Evolutionary conservation across 2,797 vertebrate genomes (phyloP).

Genomic region (Myotis findleyi): DNA sequence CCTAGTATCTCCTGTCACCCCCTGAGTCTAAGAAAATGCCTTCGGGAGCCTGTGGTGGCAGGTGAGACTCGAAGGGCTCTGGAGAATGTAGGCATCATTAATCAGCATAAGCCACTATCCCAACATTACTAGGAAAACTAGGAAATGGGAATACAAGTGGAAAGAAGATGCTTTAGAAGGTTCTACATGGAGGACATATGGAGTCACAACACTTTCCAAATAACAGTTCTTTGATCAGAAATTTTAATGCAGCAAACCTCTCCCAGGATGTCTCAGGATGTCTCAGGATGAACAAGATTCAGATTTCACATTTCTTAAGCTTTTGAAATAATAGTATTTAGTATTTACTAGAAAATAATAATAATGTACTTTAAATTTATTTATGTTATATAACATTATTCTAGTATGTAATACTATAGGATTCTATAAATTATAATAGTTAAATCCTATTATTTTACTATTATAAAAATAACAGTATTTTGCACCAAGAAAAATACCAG

Average conservation of each 20-base stretch:
- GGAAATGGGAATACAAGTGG: background rate
- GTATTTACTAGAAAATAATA: conserved; percentile 66
- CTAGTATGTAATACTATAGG: conserved; percentile 31
- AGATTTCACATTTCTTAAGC: conserved; percentile 32
- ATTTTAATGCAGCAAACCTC: background rate
- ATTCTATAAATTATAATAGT: conserved; percentile 67
- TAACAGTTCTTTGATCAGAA: background rate
- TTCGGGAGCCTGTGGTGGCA: background rate
- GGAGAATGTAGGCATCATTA: background rate
- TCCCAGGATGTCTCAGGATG: background rate
- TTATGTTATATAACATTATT: conserved; percentile 59
- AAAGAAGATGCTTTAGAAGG: background rate
- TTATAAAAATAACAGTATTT: conserved; percentile 75
- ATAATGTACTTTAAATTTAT: conserved; percentile 66
- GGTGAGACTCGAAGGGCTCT: background rate
- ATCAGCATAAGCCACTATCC: background rate
- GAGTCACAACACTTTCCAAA: background rate
- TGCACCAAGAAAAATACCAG: conserved; percentile 42
- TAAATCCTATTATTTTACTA: conserved; percentile 73
- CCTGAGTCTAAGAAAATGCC: background rate
- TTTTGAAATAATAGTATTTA: conserved; percentile 63
- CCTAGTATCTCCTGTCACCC: accelerated
- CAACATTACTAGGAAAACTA: background rate
- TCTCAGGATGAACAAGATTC: conserved; percentile 16
- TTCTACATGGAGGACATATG: background rate